Evolutionary conservation across 2,888 invertebrate species (phyloP), one percentile per base, ranked within the genome.

Genomic region (Epirrhoe tristata): DNA sequence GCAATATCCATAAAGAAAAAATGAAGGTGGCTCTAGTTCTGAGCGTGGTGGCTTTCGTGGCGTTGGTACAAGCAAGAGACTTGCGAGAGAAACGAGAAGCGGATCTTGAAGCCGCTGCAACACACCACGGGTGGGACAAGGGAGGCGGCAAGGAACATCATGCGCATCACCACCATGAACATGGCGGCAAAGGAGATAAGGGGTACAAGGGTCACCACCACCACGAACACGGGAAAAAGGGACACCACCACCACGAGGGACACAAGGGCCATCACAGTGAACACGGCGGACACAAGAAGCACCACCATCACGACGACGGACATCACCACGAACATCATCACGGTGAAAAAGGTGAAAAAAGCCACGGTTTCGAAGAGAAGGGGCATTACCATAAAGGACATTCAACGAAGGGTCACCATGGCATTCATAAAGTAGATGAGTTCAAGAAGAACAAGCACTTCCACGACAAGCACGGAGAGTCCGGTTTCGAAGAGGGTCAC

Each of bases 361-460:
- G 95, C 0, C 89, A 90, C 72, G 88, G 88, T 6, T 91, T 90
- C 64, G 94, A 94, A 81, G 93, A 92, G 73, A 91, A 92, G 58
- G 97, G 97, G 39, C 95, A 95, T 74, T 97, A 95, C 87, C 96
- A 96, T 74, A 97, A 97, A 80, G 97, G 97, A 0, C 97, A 97
- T 89, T 96, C 96, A 77, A 97, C 97, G 67, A 96, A 97, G 84
- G 97, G 97, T 58, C 96, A 97, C 77, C 97, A 97, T 82, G 96
- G 97, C 74, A 94, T 97, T 1, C 97, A 97, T 89, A 97, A 97
- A 85, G 83, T 96, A 84, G 96, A 97, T 86, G 97, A 97, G 85
- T 97, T 95, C 89, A 96, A 97, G 83, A 97, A 97, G 83, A 95
- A 97, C 78, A 97, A 97, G 79, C 96, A 97, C 84, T 97, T 96